Evolutionary conservation across 1,140 invertebrate species (phyloP).

Genomic region (Brachionus paranguensis): DNA sequence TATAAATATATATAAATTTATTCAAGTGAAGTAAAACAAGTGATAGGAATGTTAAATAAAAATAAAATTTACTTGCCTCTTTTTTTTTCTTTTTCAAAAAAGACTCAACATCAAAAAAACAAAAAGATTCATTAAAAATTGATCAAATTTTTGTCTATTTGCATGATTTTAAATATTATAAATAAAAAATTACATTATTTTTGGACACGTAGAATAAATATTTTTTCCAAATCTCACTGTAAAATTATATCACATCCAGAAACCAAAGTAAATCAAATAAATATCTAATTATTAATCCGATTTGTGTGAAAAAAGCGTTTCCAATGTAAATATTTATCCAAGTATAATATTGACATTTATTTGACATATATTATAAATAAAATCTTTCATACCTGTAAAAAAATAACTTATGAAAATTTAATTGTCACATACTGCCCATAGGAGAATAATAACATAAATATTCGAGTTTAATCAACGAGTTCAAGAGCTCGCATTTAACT

Average conservation of each 20-base stretch:
- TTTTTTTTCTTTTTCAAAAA: no score
- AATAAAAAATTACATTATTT: neutral
- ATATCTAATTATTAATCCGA: neutral
- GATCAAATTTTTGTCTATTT: no score
- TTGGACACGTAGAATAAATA: neutral
- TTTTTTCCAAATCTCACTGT: neutral
- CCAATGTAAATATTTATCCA: neutral
- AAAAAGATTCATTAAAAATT: no score
- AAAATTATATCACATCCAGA: neutral
- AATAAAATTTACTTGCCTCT: no score
- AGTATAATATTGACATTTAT: neutral
- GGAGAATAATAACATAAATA: neutral
- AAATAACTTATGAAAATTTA: conserved; percentile 1
- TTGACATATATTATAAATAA: neutral
- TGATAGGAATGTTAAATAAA: no score
- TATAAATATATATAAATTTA: no score
- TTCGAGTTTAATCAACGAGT: neutral
- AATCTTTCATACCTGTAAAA: neutral
- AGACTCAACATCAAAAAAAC: no score
- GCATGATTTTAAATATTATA: no score
- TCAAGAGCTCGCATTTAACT: neutral
- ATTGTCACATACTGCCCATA: neutral
- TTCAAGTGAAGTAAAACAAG: no score
- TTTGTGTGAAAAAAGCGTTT: neutral
- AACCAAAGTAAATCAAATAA: neutral